Evolutionary conservation across 2,888 invertebrate genomes (phyloP), one percentile per base, ranked within the genome.

Genomic region (Scrobipalpa costella): DNA sequence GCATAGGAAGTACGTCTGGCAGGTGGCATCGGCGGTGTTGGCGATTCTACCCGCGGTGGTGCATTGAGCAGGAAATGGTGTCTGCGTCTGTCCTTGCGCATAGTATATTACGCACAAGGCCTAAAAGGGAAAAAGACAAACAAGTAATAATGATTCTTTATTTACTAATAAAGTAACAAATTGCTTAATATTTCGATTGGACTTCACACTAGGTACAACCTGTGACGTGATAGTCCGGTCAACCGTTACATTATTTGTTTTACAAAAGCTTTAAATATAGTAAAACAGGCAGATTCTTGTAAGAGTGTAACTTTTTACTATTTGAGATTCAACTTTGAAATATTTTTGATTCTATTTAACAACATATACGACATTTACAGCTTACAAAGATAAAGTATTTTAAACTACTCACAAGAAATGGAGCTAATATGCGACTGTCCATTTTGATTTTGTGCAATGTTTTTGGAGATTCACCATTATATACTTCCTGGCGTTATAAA

Each of bases 1-100:
- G 69, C 92, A 92, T 2, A 83, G 76, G 1, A 85, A 87, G 73
- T 91, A 92, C 68, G 84, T 86, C 68, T 83, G 71, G 71, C 91
- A 91, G 40, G 84, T 85, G 0, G 86, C 71, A 71, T 92, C 92
- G 5, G 64, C 71, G 0, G 81, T 72, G 65, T 91, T 84, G 0
- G 86, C 78, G 68, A 82, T 84, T 1, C 88, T 83, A 2, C 92
- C 90, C 1, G 78, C 78, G 0, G 74, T 66, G 0, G 86, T 84
- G 67, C 88, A 90, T 68, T 79, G 83, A 1, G 83, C 82, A 50
- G 50, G 44, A 7, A 44, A 15, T 3, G 15, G n/a, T 1, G 44
- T n/a, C 15, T 40, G 40, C 44, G n/a, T n/a, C n/a, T 71, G 72
- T 1, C 81, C 79, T 0, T 81, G 66, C 1, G 71, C 80, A 66